These are phyloP conservation scores for Hydropsyche betteni DNA, from an alignment of 2,888 invertebrate species.

Conservation along the genomic window DNA sequence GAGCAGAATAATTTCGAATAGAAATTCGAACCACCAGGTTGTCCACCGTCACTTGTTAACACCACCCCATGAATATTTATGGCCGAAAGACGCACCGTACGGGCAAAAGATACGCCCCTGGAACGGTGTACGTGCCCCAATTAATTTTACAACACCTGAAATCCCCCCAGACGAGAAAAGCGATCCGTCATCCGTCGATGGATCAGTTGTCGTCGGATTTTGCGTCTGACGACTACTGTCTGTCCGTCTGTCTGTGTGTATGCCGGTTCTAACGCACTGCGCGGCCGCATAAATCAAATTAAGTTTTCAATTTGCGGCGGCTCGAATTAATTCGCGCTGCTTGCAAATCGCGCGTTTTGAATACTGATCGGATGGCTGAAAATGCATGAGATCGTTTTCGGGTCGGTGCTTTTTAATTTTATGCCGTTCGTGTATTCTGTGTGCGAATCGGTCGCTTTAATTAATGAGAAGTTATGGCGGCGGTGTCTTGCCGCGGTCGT, in stretches of 20 bases:
- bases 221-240: too few species aligned
- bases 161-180: background rate
- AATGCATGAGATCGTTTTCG: too few species aligned
- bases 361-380: too few species aligned
- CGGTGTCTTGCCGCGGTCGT: too few species aligned
- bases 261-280: background rate
- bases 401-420: too few species aligned
- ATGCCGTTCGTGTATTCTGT: too few species aligned
- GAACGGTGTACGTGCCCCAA: slow-evolving; percentile 26
- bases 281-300: slow-evolving; percentile 22
- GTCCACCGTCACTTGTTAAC: slow-evolving; percentile 25
- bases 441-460: too few species aligned
- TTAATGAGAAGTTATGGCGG: too few species aligned
- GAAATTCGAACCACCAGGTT: slow-evolving; percentile 2
- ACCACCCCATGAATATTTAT: slow-evolving; percentile 35
- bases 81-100: background rate
- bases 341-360: background rate
- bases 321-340: slow-evolving; percentile 4
- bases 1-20: background rate
- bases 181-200: background rate
- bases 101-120: background rate
- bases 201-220: slow-evolving; percentile 3
- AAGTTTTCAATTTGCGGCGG: slow-evolving; percentile 25
- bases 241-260: slow-evolving; percentile 5
- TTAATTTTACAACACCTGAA: slow-evolving; percentile 28